phyloP scores from a whole-genome alignment of 2,113 vertebrate species.

The Cynocephalus volans region DNA sequence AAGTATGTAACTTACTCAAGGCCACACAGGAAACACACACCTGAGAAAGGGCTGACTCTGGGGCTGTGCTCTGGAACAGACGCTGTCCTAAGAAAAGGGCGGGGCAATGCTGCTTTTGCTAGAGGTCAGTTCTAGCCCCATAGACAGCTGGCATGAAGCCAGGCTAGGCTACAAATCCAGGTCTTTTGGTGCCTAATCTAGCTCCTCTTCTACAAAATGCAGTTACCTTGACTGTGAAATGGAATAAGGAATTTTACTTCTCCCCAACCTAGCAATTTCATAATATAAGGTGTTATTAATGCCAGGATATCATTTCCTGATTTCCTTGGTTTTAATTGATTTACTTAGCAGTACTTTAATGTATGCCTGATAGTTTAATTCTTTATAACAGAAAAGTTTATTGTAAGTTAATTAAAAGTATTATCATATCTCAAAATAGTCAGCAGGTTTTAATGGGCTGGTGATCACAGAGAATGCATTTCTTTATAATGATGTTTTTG shows the following conservation, averaged over 20 bases:
- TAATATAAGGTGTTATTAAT: neutral
- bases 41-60: neutral
- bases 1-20: neutral
- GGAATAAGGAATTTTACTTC: neutral
- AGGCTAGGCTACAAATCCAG: neutral
- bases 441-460: slow-evolving; percentile 86
- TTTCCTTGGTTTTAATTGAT: slow-evolving; percentile 83
- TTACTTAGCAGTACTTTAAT: slow-evolving; percentile 83
- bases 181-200: neutral
- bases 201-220: neutral
- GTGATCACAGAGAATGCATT: slow-evolving; percentile 84
- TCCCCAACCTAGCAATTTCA: neutral
- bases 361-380: slow-evolving; percentile 83
- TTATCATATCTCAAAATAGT: slow-evolving; percentile 85
- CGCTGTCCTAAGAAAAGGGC: neutral
- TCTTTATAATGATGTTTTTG: slow-evolving; percentile 80
- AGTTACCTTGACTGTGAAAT: neutral
- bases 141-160: neutral
- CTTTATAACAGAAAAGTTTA: slow-evolving; percentile 84
- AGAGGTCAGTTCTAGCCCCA: neutral
- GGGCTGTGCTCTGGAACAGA: neutral
- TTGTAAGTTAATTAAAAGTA: slow-evolving; percentile 89
- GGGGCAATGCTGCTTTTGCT: accelerated
- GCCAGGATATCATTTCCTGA: slow-evolving; percentile 41
- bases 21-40: neutral